Evolutionary conservation across 2,113 vertebrate species (phyloP).

Genomic region (Antechinus stuartii): DNA sequence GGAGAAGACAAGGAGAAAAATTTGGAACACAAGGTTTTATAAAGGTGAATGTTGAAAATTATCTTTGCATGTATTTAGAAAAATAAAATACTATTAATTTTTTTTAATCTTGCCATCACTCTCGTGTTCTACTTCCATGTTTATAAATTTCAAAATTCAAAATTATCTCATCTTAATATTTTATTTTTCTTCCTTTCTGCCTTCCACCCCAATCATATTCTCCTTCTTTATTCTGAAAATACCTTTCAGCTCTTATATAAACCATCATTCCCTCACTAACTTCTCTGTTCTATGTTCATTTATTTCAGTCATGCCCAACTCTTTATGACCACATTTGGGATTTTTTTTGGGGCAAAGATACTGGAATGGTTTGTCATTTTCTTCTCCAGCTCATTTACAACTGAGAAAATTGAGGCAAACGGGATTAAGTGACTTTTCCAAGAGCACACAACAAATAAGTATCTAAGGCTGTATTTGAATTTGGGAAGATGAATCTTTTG

Average conservation of each 20-base stretch:
- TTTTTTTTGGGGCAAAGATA: background rate
- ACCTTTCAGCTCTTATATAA: background rate
- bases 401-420: background rate
- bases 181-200: background rate
- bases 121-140: background rate
- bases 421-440: background rate
- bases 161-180: background rate
- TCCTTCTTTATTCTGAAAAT: background rate
- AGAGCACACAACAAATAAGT: background rate
- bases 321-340: background rate
- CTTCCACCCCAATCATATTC: background rate
- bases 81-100: too few relatives aligned
- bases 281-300: background rate
- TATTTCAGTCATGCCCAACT: background rate
- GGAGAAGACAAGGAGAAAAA: too few relatives aligned
- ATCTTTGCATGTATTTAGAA: too few relatives aligned
- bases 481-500: background rate
- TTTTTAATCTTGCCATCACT: background rate
- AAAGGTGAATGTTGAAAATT: too few relatives aligned
- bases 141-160: background rate
- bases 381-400: background rate
- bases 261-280: background rate
- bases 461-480: background rate
- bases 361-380: background rate
- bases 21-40: too few relatives aligned